Evolutionary conservation across 1,140 invertebrate species (phyloP).

Genomic region (Apis florea): DNA sequence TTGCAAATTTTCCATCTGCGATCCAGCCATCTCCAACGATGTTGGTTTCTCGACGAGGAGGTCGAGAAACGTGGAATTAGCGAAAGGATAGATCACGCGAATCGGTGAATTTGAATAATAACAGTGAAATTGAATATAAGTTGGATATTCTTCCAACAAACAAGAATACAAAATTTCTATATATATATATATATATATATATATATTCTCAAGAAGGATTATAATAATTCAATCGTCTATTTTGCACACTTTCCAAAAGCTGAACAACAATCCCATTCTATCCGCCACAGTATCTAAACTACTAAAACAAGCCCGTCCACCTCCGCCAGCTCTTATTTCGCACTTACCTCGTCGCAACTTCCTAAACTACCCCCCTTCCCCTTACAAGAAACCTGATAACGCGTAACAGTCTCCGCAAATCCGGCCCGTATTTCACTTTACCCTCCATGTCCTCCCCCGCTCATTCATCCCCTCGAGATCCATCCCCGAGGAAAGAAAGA

Average conservation of each 20-base stretch:
- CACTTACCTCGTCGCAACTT: background rate
- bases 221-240: too few species aligned
- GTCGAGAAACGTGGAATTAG: too few species aligned
- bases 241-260: too few species aligned
- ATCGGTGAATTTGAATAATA: too few species aligned
- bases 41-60: background rate
- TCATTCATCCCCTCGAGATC: conserved; percentile 12
- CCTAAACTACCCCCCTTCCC: background rate
- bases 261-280: background rate
- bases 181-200: too few species aligned
- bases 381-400: conserved; percentile 26
- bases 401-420: conserved; percentile 11
- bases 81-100: too few species aligned
- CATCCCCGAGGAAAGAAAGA: background rate
- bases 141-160: too few species aligned
- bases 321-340: background rate
- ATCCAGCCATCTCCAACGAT: background rate
- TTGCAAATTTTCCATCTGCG: conserved; percentile 21
- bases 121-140: too few species aligned
- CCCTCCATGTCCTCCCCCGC: background rate
- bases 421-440: conserved; percentile 18
- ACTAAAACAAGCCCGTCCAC: background rate
- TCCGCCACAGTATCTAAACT: background rate
- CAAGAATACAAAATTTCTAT: too few species aligned
- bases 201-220: too few species aligned